A percentile compares a stretch with the other conserved stretches of the same genome.
phyloP scores from a whole-genome alignment of 2,113 vertebrate genomes.

The Falco punctatus region DNA sequence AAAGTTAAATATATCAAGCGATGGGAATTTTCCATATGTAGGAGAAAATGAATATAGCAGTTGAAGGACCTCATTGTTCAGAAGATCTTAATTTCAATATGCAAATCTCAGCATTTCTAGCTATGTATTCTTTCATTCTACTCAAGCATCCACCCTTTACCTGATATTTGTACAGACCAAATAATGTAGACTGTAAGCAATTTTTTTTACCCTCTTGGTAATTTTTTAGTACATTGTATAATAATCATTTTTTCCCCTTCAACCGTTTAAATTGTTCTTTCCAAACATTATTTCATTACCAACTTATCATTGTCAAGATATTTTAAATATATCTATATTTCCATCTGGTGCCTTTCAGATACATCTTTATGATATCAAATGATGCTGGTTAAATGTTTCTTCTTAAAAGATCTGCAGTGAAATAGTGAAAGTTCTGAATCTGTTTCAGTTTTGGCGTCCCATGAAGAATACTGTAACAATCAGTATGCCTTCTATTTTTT shows the following conservation, averaged over 20 bases:
- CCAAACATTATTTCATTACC: background rate
- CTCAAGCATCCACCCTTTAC: background rate
- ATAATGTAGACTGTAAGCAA: background rate
- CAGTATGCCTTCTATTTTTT: background rate
- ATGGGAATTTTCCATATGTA: background rate
- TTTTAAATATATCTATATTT: background rate
- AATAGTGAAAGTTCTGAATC: background rate
- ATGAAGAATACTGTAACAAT: background rate
- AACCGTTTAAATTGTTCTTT: background rate
- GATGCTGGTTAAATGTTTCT: background rate
- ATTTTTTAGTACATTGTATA: background rate
- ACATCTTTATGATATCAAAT: background rate
- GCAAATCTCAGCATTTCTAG: background rate
- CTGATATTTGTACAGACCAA: background rate
- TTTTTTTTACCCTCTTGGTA: background rate
- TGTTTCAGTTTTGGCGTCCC: background rate
- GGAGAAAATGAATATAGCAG: background rate
- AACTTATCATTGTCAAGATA: background rate
- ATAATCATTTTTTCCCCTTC: background rate
- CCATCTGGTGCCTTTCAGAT: background rate
- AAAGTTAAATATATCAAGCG: background rate
- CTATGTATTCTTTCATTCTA: background rate
- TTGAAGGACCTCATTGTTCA: background rate
- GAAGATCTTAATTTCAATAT: background rate
- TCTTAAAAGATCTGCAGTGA: background rate